Conservation (phyloP, 2,113 vertebrate species). For the Sebastes schlegelii region DNA sequence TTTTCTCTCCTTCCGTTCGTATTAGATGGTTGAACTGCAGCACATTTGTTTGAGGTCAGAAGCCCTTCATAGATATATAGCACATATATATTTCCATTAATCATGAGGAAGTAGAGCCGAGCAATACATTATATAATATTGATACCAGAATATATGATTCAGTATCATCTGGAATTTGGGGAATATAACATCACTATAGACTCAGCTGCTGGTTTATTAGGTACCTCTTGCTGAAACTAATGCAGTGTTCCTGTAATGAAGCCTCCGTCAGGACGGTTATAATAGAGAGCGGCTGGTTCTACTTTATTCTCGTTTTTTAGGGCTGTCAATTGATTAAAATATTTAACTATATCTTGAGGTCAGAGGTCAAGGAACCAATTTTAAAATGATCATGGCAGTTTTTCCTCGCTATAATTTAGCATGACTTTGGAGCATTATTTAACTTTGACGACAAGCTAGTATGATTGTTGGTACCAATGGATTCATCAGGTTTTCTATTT, state of each 20-base stretch:
- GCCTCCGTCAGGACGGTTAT: no score
- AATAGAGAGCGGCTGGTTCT: no score
- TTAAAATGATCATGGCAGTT: no score
- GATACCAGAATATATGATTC: neutral
- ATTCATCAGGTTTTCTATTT: no score
- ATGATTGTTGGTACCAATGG: no score
- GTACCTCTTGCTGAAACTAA: neutral
- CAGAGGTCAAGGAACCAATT: no score
- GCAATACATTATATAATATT: neutral
- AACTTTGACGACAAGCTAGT: no score
- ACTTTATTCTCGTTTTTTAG: no score
- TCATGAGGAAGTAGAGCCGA: neutral
- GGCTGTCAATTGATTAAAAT: no score
- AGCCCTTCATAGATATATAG: slow-evolving; percentile 4
- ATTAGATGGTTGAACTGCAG: neutral
- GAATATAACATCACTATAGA: neutral
- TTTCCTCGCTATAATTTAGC: no score
- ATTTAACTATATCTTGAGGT: no score
- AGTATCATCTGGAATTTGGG: neutral
- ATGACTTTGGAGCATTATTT: no score
- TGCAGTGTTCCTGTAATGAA: neutral
- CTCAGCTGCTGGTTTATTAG: neutral
- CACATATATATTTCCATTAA: neutral
- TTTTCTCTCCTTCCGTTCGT: slow-evolving; percentile 30
- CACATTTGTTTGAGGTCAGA: slow-evolving; percentile 31